Conservation (phyloP, 2,797 vertebrate species). For the Sebastes iracundus region DNA sequence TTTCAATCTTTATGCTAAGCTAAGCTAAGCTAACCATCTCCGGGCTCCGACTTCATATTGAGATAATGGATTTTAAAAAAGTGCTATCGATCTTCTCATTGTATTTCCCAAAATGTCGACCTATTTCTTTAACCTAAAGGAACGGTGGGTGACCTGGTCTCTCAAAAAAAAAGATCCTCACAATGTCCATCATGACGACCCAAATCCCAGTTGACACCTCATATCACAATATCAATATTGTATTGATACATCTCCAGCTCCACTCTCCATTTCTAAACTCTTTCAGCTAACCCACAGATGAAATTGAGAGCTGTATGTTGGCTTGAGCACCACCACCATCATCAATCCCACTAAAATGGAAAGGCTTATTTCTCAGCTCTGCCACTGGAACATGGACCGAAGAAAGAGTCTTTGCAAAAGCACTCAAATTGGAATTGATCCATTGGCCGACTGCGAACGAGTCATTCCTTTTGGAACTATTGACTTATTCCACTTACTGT, state of each 20-base stretch:
- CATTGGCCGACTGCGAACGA: constrained; percentile 45
- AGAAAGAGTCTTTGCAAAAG: constrained; percentile 67
- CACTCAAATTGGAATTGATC: constrained; percentile 74
- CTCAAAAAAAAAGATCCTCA: not conserved
- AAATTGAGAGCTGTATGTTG: constrained; percentile 46
- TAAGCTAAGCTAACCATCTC: not conserved
- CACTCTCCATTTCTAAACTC: constrained; percentile 20
- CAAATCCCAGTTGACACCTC: constrained; percentile 25
- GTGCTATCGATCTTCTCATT: not conserved
- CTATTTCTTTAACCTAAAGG: not conserved
- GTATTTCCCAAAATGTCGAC: not conserved
- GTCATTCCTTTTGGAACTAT: constrained; percentile 70
- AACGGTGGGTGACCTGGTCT: not conserved
- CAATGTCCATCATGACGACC: constrained; percentile 6
- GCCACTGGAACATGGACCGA: constrained; percentile 52
- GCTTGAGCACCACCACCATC: constrained; percentile 20
- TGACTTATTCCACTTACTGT: constrained; percentile 72
- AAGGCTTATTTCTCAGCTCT: constrained; percentile 69
- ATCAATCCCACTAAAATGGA: constrained; percentile 64
- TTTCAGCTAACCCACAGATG: constrained; percentile 36
- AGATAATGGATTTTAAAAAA: not conserved
- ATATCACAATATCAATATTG: constrained; percentile 26
- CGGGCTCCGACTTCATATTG: not conserved
- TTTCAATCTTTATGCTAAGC: not conserved
- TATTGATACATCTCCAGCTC: constrained; percentile 21